A percentile compares a stretch with the other conserved stretches of the same genome.
Evolutionary conservation across 2,113 vertebrate genomes (phyloP).

Genomic region (Phocoena phocoena): DNA sequence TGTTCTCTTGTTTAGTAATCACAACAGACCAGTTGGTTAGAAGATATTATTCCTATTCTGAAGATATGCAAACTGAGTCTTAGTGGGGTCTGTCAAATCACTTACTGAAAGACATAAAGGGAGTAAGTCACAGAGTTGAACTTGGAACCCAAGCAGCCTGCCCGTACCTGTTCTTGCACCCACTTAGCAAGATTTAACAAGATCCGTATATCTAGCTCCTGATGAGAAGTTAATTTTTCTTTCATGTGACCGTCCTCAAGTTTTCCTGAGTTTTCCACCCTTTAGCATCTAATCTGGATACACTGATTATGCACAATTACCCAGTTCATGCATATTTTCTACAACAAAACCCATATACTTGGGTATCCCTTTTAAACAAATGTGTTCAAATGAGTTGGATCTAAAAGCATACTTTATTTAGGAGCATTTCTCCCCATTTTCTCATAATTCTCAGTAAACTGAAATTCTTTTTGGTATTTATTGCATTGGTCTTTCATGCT

Average conservation of each 20-base stretch:
- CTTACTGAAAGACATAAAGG: conserved; percentile 4
- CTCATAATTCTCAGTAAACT: not conserved
- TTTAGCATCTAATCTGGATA: not conserved
- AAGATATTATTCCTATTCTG: conserved; percentile 20
- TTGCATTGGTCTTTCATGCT: not conserved
- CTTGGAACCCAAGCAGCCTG: not conserved
- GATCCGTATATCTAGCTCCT: not conserved
- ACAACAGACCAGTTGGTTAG: not conserved
- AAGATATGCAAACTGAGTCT: not conserved
- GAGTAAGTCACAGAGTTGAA: not conserved
- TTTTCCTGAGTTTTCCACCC: not conserved
- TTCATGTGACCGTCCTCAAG: not conserved
- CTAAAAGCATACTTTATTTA: not conserved
- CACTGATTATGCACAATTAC: not conserved
- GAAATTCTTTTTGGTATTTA: not conserved
- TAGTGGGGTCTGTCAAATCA: not conserved
- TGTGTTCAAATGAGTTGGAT: not conserved
- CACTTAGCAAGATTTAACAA: not conserved
- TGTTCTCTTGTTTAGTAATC: not conserved
- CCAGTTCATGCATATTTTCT: not conserved
- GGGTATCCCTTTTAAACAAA: not conserved
- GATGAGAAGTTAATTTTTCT: not conserved
- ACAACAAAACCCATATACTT: not conserved
- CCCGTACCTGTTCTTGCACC: not conserved
- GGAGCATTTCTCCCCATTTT: not conserved